Evolutionary conservation across 2,888 invertebrate genomes (phyloP).

Genomic region (Salpingus planirostris): DNA sequence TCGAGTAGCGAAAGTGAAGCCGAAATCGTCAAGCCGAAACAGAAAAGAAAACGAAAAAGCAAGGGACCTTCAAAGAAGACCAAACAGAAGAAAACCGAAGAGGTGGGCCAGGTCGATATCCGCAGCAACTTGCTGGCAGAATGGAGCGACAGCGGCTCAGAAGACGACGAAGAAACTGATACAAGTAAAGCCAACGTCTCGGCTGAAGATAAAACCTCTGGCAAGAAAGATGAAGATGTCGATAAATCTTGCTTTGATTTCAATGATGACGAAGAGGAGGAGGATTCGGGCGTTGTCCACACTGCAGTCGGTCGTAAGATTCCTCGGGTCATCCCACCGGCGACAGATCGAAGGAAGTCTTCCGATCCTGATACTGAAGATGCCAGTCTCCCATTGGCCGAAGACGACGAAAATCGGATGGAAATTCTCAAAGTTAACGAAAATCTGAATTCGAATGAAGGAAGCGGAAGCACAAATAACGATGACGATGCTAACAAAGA

Average conservation of each 20-base stretch:
- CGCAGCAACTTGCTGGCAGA: conserved; percentile 64
- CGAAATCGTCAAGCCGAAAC: conserved; percentile 34
- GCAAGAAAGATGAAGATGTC: conserved; percentile 5
- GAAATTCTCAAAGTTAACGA: conserved; percentile 8
- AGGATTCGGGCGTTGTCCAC: conserved; percentile 44
- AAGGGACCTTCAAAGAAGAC: conserved; percentile 28
- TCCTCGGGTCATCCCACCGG: conserved; percentile 47
- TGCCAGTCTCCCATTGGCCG: conserved; percentile 32
- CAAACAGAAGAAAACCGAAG: conserved; percentile 10
- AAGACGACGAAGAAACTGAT: conserved; percentile 8
- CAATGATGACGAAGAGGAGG: conserved; percentile 65
- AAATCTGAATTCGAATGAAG: background rate
- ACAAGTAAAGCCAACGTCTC: background rate
- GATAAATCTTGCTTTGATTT: conserved; percentile 67
- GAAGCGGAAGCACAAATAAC: conserved; percentile 26
- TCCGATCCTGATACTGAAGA: conserved; percentile 36
- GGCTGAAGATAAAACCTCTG: conserved; percentile 13
- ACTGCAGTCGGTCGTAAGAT: conserved; percentile 51
- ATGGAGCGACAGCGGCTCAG: conserved; percentile 54
- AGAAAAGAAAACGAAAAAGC: conserved; percentile 20
- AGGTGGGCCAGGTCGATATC: conserved; percentile 39
- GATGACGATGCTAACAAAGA: no score
- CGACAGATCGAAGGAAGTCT: conserved; percentile 38
- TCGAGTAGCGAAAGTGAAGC: conserved; percentile 15
- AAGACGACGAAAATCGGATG: conserved; percentile 16